Base-by-base conservation (phyloP, 2,888 invertebrate genomes). In the Eupithecia abbreviata region DNA sequence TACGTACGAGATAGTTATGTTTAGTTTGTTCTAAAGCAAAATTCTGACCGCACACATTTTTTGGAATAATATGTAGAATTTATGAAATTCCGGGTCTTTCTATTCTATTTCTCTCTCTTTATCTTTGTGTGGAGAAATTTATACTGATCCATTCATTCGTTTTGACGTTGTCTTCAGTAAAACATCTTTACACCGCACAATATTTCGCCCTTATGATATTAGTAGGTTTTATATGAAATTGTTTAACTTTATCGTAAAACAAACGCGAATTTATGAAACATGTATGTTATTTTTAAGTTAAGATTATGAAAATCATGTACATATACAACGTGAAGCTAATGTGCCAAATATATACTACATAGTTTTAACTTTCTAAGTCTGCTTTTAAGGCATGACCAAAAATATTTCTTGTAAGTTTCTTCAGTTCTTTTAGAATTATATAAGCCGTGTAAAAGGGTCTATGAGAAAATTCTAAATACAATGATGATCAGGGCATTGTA, bases 301-400 rank as follows among this genome's bases (percentile, higher is more conserved):
- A 72, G 51, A 71, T 68, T 45, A 18, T 68, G 45, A 71, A 71
- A 62, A 73, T 62, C 10, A 55, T 78, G 78, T 78, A 78, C 43
- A 72, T 76, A 78, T 66, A 74, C 43, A 68, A 78, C 74, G 76
- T 78, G 76, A 76, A 78, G 74, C 72, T 78, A 78, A 51, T 55
- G 74, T 76, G 78, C 78, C 78, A 78, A 78, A 78, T 72, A 66
- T 43, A 62, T 6, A 30, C 30, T 30, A 30, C 30, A 41, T 78
- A 76, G 66, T 30, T 72, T 42, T 43, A 67, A 30, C 45, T 69
- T 43, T 68, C 49, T 4, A 47, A 62, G 51, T 13, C 15, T 69
- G 15, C 30, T 12, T 13, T 66, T 7, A 65, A 9, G 13, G 66
- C 62, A 30, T 30, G 62, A 66, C 5, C 41, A 42, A 42, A 15